Conservation (phyloP, 2,888 invertebrate species). For the Drosophila neotestacea region DNA sequence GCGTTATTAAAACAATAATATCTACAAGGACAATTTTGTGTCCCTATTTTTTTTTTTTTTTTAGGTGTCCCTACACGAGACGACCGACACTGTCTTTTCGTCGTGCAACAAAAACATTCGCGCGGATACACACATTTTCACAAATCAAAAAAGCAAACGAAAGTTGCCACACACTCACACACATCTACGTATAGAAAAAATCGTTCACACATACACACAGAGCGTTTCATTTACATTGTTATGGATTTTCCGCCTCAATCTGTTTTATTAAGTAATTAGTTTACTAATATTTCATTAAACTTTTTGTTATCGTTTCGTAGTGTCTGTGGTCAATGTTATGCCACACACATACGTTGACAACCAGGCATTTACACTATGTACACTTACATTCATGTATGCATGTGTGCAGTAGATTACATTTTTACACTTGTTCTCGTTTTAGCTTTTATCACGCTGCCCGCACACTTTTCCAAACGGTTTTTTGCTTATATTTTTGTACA, state of each 20-base stretch:
- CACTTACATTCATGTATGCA: conserved; percentile 41
- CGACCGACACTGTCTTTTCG: conserved; percentile 34
- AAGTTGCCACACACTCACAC: conserved; percentile 60
- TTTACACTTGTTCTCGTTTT: conserved; percentile 55
- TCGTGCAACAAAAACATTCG: conserved; percentile 55
- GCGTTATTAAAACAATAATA: conserved; percentile 34
- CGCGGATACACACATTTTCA: conserved; percentile 81
- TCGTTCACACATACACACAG: conserved; percentile 23
- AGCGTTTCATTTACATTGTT: conserved; percentile 42
- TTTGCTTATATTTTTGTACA: conserved; percentile 60
- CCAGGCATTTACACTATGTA: conserved; percentile 36
- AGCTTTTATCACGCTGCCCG: conserved; percentile 53
- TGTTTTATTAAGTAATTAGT: conserved; percentile 58
- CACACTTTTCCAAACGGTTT: conserved; percentile 53
- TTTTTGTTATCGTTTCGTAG: conserved; percentile 35
- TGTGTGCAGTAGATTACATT: conserved; percentile 55
- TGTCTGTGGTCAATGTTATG: conserved; percentile 66
- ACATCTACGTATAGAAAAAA: conserved; percentile 32
- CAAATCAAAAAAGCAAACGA: conserved; percentile 78
- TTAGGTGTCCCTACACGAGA: conserved; percentile 23
- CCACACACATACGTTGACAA: conserved; percentile 40
- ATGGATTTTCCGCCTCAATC: conserved; percentile 69
- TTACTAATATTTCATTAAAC: conserved; percentile 48
- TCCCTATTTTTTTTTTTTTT: conserved; percentile 24
- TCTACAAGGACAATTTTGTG: conserved; percentile 59